phyloP scores from a whole-genome alignment of 2,113 vertebrate species.

The Grallaria varia region DNA sequence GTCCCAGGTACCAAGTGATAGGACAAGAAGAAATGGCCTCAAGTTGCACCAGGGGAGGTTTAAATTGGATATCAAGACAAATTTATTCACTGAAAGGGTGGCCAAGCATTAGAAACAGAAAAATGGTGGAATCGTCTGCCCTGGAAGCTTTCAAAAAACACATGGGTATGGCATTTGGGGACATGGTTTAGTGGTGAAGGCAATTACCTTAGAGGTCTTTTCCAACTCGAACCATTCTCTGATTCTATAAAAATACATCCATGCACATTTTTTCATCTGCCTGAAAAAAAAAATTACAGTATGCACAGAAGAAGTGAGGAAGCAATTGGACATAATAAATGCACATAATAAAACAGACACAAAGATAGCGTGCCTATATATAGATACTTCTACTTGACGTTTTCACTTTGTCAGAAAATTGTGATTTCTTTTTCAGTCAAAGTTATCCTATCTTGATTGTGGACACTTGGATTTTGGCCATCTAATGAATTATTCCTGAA shows the following conservation, averaged over 20 bases:
- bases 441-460: background rate
- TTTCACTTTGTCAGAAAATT: slow-evolving; percentile 2
- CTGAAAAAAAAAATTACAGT: background rate
- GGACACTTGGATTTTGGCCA: slow-evolving; percentile 23
- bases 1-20: no score
- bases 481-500: slow-evolving; percentile 45
- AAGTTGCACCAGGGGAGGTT: background rate
- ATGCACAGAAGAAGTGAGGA: background rate
- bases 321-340: background rate
- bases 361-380: background rate
- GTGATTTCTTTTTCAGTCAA: background rate
- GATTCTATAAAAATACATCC: background rate
- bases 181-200: background rate
- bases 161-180: background rate
- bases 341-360: background rate
- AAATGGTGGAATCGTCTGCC: background rate
- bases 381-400: background rate
- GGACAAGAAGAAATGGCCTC: background rate
- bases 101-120: background rate
- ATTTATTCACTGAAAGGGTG: background rate
- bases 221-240: background rate
- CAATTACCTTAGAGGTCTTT: background rate
- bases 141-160: background rate
- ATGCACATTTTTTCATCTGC: background rate
- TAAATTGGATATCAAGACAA: background rate